Percentiles rank a stretch among this genome's conserved stretches.
Evolutionary conservation across 2,888 invertebrate genomes (phyloP).

Genomic region (Drosophila ochracea): DNA sequence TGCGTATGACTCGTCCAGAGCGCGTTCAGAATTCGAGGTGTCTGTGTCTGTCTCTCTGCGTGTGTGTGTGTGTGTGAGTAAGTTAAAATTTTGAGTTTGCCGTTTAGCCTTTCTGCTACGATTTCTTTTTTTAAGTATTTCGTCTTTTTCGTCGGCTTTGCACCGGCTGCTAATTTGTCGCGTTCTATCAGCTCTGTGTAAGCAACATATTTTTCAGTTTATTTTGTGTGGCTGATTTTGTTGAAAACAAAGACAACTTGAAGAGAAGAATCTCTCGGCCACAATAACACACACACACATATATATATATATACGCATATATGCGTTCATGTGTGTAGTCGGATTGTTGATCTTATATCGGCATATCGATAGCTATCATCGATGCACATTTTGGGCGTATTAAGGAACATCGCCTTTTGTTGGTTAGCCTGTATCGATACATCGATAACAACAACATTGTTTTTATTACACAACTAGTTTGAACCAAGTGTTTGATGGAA

Average conservation of each 20-base stretch:
- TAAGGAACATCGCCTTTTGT: not conserved
- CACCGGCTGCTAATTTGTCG: slow-evolving; percentile 1
- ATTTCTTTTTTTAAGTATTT: not conserved
- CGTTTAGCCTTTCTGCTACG: slow-evolving; percentile 9
- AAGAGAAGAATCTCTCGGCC: slow-evolving; percentile 46
- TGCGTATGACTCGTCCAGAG: slow-evolving; percentile 28
- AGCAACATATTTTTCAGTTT: slow-evolving; percentile 38
- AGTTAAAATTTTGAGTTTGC: slow-evolving; percentile 9
- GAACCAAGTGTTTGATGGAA: not conserved
- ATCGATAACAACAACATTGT: not conserved
- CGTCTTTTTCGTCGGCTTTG: slow-evolving; percentile 9
- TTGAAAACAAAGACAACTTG: slow-evolving; percentile 49
- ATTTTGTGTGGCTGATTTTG: slow-evolving; percentile 26
- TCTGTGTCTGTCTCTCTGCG: not conserved
- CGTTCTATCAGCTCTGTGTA: slow-evolving; percentile 38
- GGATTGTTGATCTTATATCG: slow-evolving; percentile 57
- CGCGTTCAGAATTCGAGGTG: slow-evolving; percentile 30
- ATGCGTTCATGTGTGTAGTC: slow-evolving; percentile 8
- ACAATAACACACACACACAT: slow-evolving; percentile 53
- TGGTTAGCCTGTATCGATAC: not conserved
- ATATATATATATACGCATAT: slow-evolving; percentile 5
- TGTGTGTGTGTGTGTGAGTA: not conserved
- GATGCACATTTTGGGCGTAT: slow-evolving; percentile 1
- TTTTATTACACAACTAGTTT: not conserved
- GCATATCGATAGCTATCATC: slow-evolving; percentile 32